Evolutionary conservation across 1,140 invertebrate species (phyloP), one percentile per base, ranked within the genome.

Genomic region (Temnothorax curvispinosus): DNA sequence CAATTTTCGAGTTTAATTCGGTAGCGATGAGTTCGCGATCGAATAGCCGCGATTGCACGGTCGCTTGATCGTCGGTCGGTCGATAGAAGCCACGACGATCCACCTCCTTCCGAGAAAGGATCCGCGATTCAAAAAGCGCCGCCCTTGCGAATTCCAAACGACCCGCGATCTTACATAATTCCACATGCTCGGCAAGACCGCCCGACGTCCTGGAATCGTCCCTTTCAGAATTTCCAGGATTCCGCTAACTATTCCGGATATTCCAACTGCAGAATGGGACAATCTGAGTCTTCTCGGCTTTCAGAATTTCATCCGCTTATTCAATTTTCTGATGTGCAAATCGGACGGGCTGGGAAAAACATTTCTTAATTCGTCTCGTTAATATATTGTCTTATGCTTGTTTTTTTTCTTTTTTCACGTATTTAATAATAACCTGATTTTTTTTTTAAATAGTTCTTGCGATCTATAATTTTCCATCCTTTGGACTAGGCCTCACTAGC

Each of bases 151-250:
- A 90, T 89, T 89, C 88, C 88, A 82, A 58, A 72, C 88, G 64
- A 87, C 52, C 77, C 88, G 88, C 88, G 88, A 89, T 90, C 89
- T 90, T 90, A 89, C 89, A 89, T 90, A 90, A 90, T 90, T 89
- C 65, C 74, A 77, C 88, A 87, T 89, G 88, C 85, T 69, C 88
- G 80, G 65, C 58, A 87, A 82, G 85, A 89, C 88, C 88, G 69
- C 52, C 76, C 76, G 69, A 35, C 54, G 88, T 89, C 77, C 72
- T 82, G 88, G 89, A 90, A 89, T 87, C 60, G 88, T 50, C 65
- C 58, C 60, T 90, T 90, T 86, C 88, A 87, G 77, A 72, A 87
- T 77, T 74, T 87, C 88, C 86, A 89, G 67, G 88, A 75, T 84
- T 52, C 50, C 69, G 62, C 89, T 90, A 90, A 90, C 89, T 88